Evolutionary conservation across 2,113 vertebrate species (phyloP).

Genomic region (Austrofundulus limnaeus): DNA sequence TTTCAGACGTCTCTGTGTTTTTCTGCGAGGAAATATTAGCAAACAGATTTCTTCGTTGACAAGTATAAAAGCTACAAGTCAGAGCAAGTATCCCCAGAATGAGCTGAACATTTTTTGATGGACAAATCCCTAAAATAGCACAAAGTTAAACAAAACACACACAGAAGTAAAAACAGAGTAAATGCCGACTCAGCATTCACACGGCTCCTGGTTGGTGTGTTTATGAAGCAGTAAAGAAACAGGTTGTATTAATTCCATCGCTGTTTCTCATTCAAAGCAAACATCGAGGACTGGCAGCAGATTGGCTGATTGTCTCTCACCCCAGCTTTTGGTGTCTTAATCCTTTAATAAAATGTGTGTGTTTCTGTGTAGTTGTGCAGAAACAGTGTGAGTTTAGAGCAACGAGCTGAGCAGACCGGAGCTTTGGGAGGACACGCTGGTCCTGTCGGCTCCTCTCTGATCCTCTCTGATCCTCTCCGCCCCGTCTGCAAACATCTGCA

Average conservation of each 20-base stretch:
- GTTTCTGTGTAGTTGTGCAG: conserved; percentile 12
- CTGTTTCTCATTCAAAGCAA: not conserved
- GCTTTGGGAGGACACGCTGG: conserved; percentile 27
- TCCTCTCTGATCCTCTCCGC: conserved; percentile 30
- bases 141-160: too few species aligned
- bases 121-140: too few species aligned
- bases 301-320: conserved; percentile 38
- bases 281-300: not conserved
- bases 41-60: too few species aligned
- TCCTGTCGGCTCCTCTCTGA: conserved; percentile 31
- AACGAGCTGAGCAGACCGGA: conserved; percentile 37
- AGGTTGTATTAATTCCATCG: conserved; percentile 6
- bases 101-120: too few species aligned
- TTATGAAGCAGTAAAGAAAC: conserved; percentile 2
- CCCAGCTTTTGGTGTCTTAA: conserved; percentile 1
- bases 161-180: too few species aligned
- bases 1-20: too few species aligned
- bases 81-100: too few species aligned
- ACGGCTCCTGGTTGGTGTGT: not conserved
- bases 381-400: conserved; percentile 18
- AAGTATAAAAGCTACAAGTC: too few species aligned
- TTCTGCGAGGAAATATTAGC: too few species aligned
- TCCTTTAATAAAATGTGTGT: conserved; percentile 26
- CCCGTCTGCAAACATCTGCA: conserved; percentile 16
- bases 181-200: too few species aligned